Evolutionary conservation across 2,113 vertebrate species (phyloP), one percentile per base, ranked within the genome.

Genomic region (Spilogale gracilis): DNA sequence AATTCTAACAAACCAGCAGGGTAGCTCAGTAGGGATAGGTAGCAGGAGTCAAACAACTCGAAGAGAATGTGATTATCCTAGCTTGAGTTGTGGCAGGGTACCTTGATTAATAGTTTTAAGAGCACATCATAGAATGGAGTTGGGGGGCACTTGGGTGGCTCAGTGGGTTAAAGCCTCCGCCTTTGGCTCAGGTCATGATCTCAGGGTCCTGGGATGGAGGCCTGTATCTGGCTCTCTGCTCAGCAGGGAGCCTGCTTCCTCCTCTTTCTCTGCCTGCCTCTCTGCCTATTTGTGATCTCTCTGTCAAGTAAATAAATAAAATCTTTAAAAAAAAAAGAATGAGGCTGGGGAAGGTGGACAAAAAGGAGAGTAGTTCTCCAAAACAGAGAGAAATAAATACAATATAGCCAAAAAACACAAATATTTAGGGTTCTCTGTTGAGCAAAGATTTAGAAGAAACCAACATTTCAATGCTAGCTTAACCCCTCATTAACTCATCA

Each of bases 1-100:
- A 97, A 95, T 74, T 65, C 32, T 80, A 76, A 54, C 63, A 11
- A 84, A 63, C 23, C n/a, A 79, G 48, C 17, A 95, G 38, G 27
- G 6, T 63, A 73, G 43, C 13, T 61, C 12, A 94, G 18, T 43
- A 27, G n/a, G 9, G n/a, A 10, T 56, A 69, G 50, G 58, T 38
- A 89, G 14, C 21, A 76, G n/a, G 71, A 50, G 3, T 38, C n/a
- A 89, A 43, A 96, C 20, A 73, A 45, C 27, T 81, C 56, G 30
- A 58, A 71, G 7, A 93, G 25, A 91, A 92, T 95, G 48, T 52
- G 56, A 67, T 90, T 85, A 85, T 74, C 32, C 17, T 56, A 54
- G 3, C 18, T 71, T 84, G 65, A 54, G 81, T 88, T n/a, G 81
- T 32, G 76, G 30, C 23, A 61, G 10, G 65, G 52, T 58, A 86